These are phyloP conservation scores for Idaea straminata DNA, from an alignment of 2,888 invertebrate species.

Conservation along the genomic window DNA sequence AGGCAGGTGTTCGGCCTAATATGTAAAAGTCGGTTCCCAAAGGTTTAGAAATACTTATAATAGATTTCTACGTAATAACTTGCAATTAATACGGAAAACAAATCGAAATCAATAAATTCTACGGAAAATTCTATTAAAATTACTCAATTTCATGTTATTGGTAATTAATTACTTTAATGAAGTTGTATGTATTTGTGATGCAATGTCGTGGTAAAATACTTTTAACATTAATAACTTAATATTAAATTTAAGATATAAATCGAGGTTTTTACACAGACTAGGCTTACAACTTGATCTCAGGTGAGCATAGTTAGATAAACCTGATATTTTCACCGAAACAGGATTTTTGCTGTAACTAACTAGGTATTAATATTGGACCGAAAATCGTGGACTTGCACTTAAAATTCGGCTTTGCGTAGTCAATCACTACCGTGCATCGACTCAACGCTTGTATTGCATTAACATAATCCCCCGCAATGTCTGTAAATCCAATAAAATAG, in stretches of 20 bases:
- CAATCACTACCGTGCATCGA: conserved; percentile 22
- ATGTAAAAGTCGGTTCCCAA: no score
- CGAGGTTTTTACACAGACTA: neutral
- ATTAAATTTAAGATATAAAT: neutral
- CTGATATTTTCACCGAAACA: neutral
- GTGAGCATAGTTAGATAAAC: no score
- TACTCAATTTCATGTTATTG: neutral
- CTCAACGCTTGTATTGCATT: conserved; percentile 29
- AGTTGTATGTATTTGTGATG: neutral
- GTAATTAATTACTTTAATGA: neutral
- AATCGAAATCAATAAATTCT: neutral
- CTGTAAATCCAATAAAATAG: conserved; percentile 33
- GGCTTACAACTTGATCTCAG: no score
- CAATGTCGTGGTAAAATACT: neutral
- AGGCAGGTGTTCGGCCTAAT: no score
- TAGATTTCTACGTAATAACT: neutral
- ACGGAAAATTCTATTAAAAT: neutral
- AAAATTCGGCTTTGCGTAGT: neutral
- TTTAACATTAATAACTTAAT: neutral
- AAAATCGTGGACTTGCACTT: neutral
- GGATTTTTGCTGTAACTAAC: neutral
- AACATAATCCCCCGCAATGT: conserved; percentile 27
- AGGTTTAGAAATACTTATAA: no score
- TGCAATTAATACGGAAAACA: neutral
- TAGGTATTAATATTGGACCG: neutral